Evolutionary conservation across 2,797 vertebrate species (phyloP).

Genomic region (Myioborus miniatus): DNA sequence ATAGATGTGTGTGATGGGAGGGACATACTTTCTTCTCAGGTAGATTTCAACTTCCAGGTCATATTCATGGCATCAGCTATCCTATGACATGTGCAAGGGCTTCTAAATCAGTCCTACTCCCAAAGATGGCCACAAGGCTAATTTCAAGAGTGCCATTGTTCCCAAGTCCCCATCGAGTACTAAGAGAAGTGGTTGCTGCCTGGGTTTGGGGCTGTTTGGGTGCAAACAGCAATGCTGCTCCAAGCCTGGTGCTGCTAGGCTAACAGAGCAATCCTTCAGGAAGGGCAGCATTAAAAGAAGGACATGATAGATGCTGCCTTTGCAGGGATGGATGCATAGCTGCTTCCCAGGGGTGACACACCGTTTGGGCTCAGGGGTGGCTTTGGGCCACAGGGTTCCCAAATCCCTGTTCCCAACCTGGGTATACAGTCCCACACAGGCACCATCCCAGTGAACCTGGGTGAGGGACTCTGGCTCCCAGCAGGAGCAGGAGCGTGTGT

Average conservation of each 20-base stretch:
- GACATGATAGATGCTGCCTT: fast-evolving
- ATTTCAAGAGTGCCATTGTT: neutral
- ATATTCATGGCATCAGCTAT: neutral
- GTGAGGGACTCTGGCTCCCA: fast-evolving
- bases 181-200: neutral
- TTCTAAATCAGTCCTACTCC: neutral
- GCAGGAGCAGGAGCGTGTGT: neutral
- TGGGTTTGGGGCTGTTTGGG: neutral
- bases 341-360: neutral
- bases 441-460: neutral
- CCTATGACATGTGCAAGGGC: neutral
- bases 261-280: neutral
- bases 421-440: fast-evolving
- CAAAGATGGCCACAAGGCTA: neutral
- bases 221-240: neutral
- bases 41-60: neutral
- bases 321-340: neutral
- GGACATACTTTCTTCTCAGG: neutral
- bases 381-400: neutral
- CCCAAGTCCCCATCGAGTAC: neutral
- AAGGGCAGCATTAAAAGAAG: neutral
- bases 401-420: neutral
- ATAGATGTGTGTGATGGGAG: neutral
- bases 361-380: neutral
- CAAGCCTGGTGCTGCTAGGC: neutral